Evolutionary conservation across 1,140 invertebrate genomes (phyloP), one percentile per base, ranked within the genome.

Genomic region (Lerema accius): DNA sequence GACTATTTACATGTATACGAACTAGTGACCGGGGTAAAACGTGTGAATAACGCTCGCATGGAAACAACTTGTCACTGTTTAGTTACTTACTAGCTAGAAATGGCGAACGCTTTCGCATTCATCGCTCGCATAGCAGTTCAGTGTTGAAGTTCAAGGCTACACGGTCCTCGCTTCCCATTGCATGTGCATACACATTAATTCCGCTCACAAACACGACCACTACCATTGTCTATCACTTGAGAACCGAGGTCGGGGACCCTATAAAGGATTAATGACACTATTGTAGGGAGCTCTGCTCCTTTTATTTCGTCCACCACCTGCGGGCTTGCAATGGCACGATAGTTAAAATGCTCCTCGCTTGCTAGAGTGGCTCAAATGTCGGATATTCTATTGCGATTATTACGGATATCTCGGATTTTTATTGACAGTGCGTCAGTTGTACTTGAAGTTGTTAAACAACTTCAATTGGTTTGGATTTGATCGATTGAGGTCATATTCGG

Each of bases 151-250:
- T 89, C 86, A 89, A 89, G 86, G 86, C 80, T 86, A 82, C 78
- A 79, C 80, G 68, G 66, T 53, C 66, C 67, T 68, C 78, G 81
- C 84, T 84, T 83, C 81, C 84, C 83, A 85, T 82, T 86, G 83
- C 86, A 84, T 82, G 82, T 80, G 83, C 84, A 84, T 78, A 75
- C 73, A 81, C 76, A 86, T 88, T 90, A 86, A 90, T 89, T 88
- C 86, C 72, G 63, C 85, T 84, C 86, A 86, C 86, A 89, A 80
- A 67, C 78, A 67, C 76, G 67, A 80, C 86, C 80, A 82, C 77
- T 75, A 86, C 82, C 85, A 90, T 90, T 90, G 87, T 90, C 87
- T 90, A 88, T 88, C 85, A 86, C 78, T 74, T 63, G 73, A 69
- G 70, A 63, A 62, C 70, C 14, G 73, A 75, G 87, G 77, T 87